Base-by-base conservation (phyloP, 2,888 invertebrate genomes). In the Eledone cirrhosa region DNA sequence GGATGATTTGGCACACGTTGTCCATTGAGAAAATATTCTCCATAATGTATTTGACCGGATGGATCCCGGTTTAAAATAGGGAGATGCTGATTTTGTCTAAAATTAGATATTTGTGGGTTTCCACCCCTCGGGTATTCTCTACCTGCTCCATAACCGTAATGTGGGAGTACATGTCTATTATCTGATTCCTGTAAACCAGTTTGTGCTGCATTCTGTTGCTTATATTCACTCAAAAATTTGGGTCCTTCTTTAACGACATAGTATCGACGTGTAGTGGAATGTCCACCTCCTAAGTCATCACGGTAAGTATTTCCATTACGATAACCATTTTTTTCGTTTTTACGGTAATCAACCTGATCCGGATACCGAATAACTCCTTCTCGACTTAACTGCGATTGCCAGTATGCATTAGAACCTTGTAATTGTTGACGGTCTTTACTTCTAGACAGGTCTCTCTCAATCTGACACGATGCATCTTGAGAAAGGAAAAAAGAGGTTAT, bases 301-400 rank as follows among this genome's bases (percentile, higher is more conserved):
- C 31, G 33, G 1, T 31, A 1, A 24, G 33, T 31, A 8, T 5
- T 41, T 41, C 11, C 41, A 41, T 41, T 31, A 14, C 41, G n/a
- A 14, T 22, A n/a, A 22, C 11, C 41, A 22, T 31, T n/a, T 2
- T 2, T 7, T 33, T 31, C 7, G 1, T n/a, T 72, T 3, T 19
- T 72, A 14, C 72, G 72, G 22, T 72, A 72, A 31, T 72, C 72
- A 14, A 72, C 22, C 16, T 24, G 72, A 41, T 31, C 72, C 1
- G 72, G 72, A 22, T 72, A 72, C 72, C 72, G 31, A 31, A 72
- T n/a, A 2, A n/a, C n/a, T 72, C 72, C 72, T 41, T 72, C 72
- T 1, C 31, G 72, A 72, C 72, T 72, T 41, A 24, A 41, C 72
- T 31, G 31, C 19, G 72, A 33, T 31, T 72, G 33, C 72, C 72